Evolutionary conservation across 1,140 invertebrate species (phyloP), one percentile per base, ranked within the genome.

Genomic region (Scaptomyza pallida): DNA sequence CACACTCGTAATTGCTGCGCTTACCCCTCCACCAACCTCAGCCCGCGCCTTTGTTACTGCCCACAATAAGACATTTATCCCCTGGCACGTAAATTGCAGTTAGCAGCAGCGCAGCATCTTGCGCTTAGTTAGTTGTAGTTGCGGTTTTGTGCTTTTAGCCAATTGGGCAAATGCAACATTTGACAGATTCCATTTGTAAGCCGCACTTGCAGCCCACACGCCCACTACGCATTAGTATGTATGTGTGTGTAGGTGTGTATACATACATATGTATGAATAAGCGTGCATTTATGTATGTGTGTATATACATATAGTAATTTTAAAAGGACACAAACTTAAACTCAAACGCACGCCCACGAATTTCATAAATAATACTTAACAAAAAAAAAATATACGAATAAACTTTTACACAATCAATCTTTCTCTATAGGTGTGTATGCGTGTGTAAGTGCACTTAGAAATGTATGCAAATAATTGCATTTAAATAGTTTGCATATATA

Each of bases 1-100:
- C 65, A 47, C 52, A 73, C 68, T 75, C 72, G 74, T 73, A 76
- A 73, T 73, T 78, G 72, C 75, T 72, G 57, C 78, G 59, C 73
- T 71, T 74, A 67, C 61, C 17, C 37, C 21, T 12, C n/a, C n/a
- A n/a, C n/a, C n/a, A n/a, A 33, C 30, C 9, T 16, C 33, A 2
- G 5, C 16, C 23, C 2, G 0, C 16, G 16, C n/a, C 23, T 8
- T 30, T 6, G 26, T 30, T 9, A 9, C 45, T 5, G 21, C 13
- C 15, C 10, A 37, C 26, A 8, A 30, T 30, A 30, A 30, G 26
- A 30, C 26, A 30, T 30, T 30, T 30, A 30, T 30, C 13, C 37
- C 35, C n/a, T 15, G 3, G 5, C 3, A 12, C 3, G 21, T 8
- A 55, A 56, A 33, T 21, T 56, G 52, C 41, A 64, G 8, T 13